A percentile compares a stretch with the other conserved stretches of the same genome.
These are phyloP conservation scores for Macrotis lagotis DNA, from an alignment of 2,113 vertebrate genomes.

Conservation along the genomic window DNA sequence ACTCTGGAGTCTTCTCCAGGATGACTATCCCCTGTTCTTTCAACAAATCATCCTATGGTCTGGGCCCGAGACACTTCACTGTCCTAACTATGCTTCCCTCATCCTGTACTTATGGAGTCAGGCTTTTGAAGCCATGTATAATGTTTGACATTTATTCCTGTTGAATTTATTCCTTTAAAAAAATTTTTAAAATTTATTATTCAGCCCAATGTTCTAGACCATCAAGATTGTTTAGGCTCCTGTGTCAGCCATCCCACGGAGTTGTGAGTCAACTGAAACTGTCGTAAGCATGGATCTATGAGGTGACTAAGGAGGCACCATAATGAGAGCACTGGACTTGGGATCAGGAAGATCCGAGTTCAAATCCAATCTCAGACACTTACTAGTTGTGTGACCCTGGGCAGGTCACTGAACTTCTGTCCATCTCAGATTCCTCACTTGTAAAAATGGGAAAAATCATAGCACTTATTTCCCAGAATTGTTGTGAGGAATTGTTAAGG, in stretches of 20 bases:
- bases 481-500: not conserved
- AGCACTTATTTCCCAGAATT: not conserved
- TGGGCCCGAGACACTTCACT: not conserved
- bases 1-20: not conserved
- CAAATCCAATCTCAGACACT: not conserved
- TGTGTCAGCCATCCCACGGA: no score
- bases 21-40: not conserved
- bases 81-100: not conserved
- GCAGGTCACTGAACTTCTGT: not conserved
- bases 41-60: not conserved
- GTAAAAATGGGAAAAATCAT: not conserved
- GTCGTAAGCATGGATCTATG: no score
- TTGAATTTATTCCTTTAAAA: no score
- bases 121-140: no score
- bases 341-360: no score
- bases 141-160: no score
- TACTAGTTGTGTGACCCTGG: not conserved
- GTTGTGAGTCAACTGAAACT: no score
- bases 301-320: no score
- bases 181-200: no score
- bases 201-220: no score
- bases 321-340: no score
- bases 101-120: not conserved
- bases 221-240: no score
- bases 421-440: not conserved